Evolutionary conservation across 2,888 invertebrate genomes (phyloP), one percentile per base, ranked within the genome.

Genomic region (Diachrysia chrysitis): DNA sequence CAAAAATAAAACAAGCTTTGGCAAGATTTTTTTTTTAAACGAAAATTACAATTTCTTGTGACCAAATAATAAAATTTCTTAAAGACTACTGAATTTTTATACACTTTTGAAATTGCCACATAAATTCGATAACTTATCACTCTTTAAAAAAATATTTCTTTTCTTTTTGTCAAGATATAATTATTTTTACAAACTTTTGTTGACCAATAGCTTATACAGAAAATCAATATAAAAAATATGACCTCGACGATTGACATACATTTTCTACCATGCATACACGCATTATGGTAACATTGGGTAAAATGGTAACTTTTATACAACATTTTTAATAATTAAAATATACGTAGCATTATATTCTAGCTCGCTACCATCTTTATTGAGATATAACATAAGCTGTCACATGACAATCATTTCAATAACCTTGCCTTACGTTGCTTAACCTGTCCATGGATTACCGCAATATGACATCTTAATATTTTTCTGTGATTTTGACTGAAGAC

Each of bases 51-150:
- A 61, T 73, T 73, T 78, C 58, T 88, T 87, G 86, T 85, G 87
- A 88, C 85, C 79, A 79, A 81, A 79, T 71, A 58, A 54, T 37
- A 68, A 59, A 62, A 83, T 79, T 78, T 79, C 76, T 79, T 68
- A 87, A 66, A 76, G 58, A 70, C 66, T 83, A 86, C 83, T 83
- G 72, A 87, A 83, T 83, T 73, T 69, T 61, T 75, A 73, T 65
- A 80, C 79, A 73, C 76, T 77, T 79, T 83, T 83, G 42, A 42
- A 86, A 88, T 90, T 90, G 93, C 90, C 93, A 90, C 89, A 84
- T 95, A 95, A 95, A 95, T 95, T 95, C 95, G 95, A 92, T 93
- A 89, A 84, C 88, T 87, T 93, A 92, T 92, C 93, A 94, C 93
- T 83, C 85, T 84, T 71, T 60, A 76, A 80, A 84, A 78, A 83